These are phyloP conservation scores for Carcina quercana DNA, from an alignment of 2,888 invertebrate genomes.

Conservation along the genomic window DNA sequence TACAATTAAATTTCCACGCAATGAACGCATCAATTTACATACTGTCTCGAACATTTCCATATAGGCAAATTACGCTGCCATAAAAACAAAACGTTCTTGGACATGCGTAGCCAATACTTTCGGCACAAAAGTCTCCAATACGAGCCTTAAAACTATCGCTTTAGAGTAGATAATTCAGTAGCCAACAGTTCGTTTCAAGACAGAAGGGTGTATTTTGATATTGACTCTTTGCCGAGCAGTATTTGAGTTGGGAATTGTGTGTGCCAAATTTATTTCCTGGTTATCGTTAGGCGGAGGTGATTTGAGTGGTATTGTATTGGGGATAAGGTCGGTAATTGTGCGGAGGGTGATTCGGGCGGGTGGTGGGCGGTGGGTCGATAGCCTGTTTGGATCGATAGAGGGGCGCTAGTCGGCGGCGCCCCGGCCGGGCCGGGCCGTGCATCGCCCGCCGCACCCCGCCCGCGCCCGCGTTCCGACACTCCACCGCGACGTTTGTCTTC, in stretches of 20 bases:
- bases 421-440: slow-evolving; percentile 28
- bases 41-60: slow-evolving; percentile 12
- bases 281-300: slow-evolving; percentile 19
- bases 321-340: slow-evolving; percentile 55
- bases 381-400: slow-evolving; percentile 56
- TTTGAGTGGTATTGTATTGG: slow-evolving; percentile 29
- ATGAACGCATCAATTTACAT: slow-evolving; percentile 12
- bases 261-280: slow-evolving; percentile 20
- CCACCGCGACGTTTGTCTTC: slow-evolving; percentile 33
- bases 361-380: slow-evolving; percentile 62
- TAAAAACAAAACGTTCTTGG: slow-evolving; percentile 48
- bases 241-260: slow-evolving; percentile 55
- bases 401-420: slow-evolving; percentile 24
- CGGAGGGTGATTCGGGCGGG: slow-evolving; percentile 25
- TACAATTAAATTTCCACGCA: too few relatives aligned
- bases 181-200: slow-evolving; percentile 26
- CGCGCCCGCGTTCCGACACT: slow-evolving; percentile 34
- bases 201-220: slow-evolving; percentile 36
- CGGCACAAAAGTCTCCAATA: slow-evolving; percentile 20
- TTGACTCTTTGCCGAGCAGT: slow-evolving; percentile 45
- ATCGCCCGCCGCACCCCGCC: slow-evolving; percentile 40
- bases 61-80: slow-evolving; percentile 19
- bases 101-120: slow-evolving; percentile 62
- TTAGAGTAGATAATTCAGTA: slow-evolving; percentile 62
- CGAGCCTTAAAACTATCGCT: slow-evolving; percentile 44